phyloP scores from a whole-genome alignment of 2,113 vertebrate species.

The Jaculus jaculus region DNA sequence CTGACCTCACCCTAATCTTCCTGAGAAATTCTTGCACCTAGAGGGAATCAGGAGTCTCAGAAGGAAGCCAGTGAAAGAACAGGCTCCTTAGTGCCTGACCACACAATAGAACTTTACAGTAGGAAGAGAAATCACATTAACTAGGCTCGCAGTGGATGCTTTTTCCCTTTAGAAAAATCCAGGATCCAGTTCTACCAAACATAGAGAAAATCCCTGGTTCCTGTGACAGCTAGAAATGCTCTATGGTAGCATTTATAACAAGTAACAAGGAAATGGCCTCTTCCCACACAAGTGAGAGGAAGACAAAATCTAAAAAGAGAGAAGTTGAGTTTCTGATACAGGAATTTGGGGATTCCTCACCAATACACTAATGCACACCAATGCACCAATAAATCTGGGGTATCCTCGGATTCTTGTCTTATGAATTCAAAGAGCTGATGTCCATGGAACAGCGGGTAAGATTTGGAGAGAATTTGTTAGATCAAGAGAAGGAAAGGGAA shows the following conservation, averaged over 20 bases:
- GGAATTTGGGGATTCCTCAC: too few species aligned
- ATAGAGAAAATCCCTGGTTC: background rate
- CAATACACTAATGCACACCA: too few species aligned
- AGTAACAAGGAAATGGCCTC: background rate
- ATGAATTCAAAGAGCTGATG: too few species aligned
- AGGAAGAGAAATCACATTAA: background rate
- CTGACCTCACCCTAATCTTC: conserved; percentile 5
- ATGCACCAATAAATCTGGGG: too few species aligned
- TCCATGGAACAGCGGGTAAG: too few species aligned
- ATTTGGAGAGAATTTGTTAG: too few species aligned
- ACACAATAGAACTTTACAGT: background rate
- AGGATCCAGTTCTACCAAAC: background rate
- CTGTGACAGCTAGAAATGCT: background rate
- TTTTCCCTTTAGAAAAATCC: background rate
- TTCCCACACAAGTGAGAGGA: background rate
- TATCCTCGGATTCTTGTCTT: too few species aligned
- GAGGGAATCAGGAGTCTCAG: conserved; percentile 45
- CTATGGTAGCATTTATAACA: too few species aligned
- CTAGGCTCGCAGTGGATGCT: background rate
- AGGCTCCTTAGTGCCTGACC: background rate
- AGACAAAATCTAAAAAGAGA: background rate
- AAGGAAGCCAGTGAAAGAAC: background rate
- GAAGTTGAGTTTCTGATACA: background rate
- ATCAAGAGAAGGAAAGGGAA: too few species aligned
- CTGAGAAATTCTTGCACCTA: conserved; percentile 8